Base-by-base conservation (phyloP, 2,888 invertebrate genomes). In the Dynastes tityus region DNA sequence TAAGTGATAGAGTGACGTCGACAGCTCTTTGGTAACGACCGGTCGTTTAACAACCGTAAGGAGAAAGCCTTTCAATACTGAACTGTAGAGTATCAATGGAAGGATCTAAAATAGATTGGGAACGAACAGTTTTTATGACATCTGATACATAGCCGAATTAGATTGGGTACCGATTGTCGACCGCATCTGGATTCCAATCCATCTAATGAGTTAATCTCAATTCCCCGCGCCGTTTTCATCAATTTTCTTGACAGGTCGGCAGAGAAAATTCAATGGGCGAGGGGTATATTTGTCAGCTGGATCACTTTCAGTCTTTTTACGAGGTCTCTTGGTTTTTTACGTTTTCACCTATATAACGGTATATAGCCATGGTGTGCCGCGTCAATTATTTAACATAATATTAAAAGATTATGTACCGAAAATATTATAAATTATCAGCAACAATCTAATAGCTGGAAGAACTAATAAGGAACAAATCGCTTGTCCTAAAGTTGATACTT, bases 181-280 rank as follows among this genome's bases (percentile, higher is more conserved):
- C 78, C 63, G 63, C 64, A 73, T 78, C 78, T 78, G 63, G 78
- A 73, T 63, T 53, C 63, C 78, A 71, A 70, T 71, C 63, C 61
- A 61, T 63, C 78, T 78, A 78, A 78, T 73, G 78, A 78, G 71
- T 64, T 78, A 78, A 73, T 78, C 78, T 63, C 51, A 73, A 73
- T 71, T 71, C 77, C 37, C 22, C 63, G n/a, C 63, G 37, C 49
- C 63, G 64, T 70, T 61, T 78, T 73, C 49, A 73, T 73, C 73
- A 78, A 78, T 78, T 73, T 61, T 58, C 73, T 73, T 58, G 58
- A 73, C 58, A 73, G 58, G 37, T 58, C 9, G 40, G 8, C 0
- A 37, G 22, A 61, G 40, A 13, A 73, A 73, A 73, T 58, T 73
- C 73, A 73, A 58, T 73, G 73, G 58, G 29, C 55, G 29, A 40